These are phyloP conservation scores for Archips xylosteana DNA, from an alignment of 2,888 invertebrate species.

Conservation along the genomic window DNA sequence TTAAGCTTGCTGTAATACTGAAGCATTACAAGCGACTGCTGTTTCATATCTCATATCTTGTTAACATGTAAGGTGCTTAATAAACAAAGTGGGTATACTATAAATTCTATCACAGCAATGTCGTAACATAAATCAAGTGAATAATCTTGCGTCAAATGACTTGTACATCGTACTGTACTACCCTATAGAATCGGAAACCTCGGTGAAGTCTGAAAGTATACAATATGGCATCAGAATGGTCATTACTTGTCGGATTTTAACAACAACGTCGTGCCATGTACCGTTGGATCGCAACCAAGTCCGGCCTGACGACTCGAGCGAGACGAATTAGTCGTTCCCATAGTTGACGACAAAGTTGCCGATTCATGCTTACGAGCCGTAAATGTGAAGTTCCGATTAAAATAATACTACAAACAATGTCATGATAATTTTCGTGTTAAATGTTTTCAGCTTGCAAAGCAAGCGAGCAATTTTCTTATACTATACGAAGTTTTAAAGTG, in stretches of 20 bases:
- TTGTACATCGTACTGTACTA: not conserved
- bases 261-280: constrained; percentile 8
- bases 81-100: not conserved
- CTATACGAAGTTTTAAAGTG: not conserved
- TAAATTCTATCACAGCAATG: constrained; percentile 4
- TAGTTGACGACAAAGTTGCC: constrained; percentile 13
- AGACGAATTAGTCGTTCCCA: constrained; percentile 25
- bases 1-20: constrained; percentile 20
- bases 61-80: not conserved
- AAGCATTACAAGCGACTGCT: constrained; percentile 1
- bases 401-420: not conserved
- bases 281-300: constrained; percentile 19
- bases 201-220: constrained; percentile 13
- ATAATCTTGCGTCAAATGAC: constrained; percentile 4
- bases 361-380: constrained; percentile 5
- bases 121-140: constrained; percentile 21
- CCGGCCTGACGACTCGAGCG: constrained; percentile 27
- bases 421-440: not conserved
- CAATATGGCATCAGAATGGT: constrained; percentile 17
- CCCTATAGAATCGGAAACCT: constrained; percentile 27
- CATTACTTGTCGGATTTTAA: constrained; percentile 2
- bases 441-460: not conserved
- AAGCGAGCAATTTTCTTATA: not conserved
- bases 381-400: constrained; percentile 5
- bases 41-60: constrained; percentile 1